Base-by-base conservation (phyloP, 1,140 invertebrate species). In the Cepaea nemoralis region DNA sequence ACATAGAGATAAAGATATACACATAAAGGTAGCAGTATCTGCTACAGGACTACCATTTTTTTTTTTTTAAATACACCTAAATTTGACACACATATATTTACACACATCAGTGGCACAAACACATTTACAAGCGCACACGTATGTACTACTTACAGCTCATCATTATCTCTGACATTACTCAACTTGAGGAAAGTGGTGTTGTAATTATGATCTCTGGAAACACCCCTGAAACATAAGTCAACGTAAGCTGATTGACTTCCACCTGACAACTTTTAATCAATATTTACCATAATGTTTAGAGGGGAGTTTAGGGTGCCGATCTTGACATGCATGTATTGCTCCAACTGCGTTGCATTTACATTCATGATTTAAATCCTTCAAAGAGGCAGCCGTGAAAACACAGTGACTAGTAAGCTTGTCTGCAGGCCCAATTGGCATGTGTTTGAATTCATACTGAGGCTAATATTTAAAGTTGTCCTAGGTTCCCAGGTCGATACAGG, bases 91-190 rank as follows among this genome's bases (percentile, higher is more conserved):
- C n/a, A 40, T 39, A 16, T 12, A 35, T 10, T 71, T 24, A 71
- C 24, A 33, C 31, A 40, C 24, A 71, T 12, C 8, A 71, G 24
- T 5, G 10, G 16, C 33, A 22, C n/a, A 27, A 73, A 55, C 50
- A 19, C 22, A 55, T 10, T 55, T 55, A n/a, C n/a, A n/a, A n/a
- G n/a, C n/a, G n/a, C n/a, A 8, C 19, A 45, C 50, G n/a, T 55
- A 10, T 22, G n/a, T 55, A 75, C 8, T 42, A 55, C 75, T 77
- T 35, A 77, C 75, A 77, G 50, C n/a, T 77, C 75, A 63, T 77
- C 75, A 40, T 77, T 77, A 33, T 55, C 75, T 22, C 75, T 31
- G 22, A 77, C 75, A 77, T 55, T 63, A 35, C 75, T 77, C 50
- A 77, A 39, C 31, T 77, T 77, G 6, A 77, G 39, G n/a, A 2